A percentile compares a stretch with the other conserved stretches of the same genome.
These are phyloP conservation scores for Halcyon smyrnensis DNA, from an alignment of 2,797 vertebrate species.

Conservation along the genomic window DNA sequence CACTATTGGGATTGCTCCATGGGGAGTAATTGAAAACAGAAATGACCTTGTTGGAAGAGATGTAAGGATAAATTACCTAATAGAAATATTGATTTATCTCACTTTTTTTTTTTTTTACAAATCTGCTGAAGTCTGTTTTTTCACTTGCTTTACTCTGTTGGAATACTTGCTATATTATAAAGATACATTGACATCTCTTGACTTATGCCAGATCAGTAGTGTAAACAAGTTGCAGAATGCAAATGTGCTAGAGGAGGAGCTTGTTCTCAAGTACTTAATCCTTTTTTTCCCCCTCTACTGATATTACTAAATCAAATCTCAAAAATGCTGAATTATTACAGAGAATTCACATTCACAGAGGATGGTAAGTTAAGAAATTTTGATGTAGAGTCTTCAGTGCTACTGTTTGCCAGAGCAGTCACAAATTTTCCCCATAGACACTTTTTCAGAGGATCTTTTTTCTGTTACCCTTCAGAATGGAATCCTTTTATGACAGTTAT, in stretches of 20 bases:
- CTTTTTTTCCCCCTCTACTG: rapidly evolving
- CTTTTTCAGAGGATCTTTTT: neutral
- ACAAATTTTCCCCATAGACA: neutral
- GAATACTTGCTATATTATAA: neutral
- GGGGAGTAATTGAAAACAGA: constrained; percentile 98
- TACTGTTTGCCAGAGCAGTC: neutral
- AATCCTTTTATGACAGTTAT: neutral
- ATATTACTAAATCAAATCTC: neutral
- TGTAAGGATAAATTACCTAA: constrained; percentile 81
- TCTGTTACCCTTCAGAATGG: neutral
- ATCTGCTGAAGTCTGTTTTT: neutral
- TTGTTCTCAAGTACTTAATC: neutral
- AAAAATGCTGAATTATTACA: neutral
- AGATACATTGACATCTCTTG: neutral
- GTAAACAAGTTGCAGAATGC: constrained; percentile 33
- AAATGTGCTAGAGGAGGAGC: neutral
- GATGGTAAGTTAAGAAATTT: neutral
- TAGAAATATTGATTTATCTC: neutral
- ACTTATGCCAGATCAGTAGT: neutral
- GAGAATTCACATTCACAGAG: neutral
- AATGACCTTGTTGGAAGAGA: constrained; percentile 98
- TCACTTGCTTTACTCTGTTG: neutral
- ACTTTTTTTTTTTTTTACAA: neutral
- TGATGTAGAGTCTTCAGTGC: neutral
- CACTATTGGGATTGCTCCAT: constrained; percentile 96